Conservation (phyloP, 2,888 invertebrate genomes). For the Halocaridina rubra region DNA sequence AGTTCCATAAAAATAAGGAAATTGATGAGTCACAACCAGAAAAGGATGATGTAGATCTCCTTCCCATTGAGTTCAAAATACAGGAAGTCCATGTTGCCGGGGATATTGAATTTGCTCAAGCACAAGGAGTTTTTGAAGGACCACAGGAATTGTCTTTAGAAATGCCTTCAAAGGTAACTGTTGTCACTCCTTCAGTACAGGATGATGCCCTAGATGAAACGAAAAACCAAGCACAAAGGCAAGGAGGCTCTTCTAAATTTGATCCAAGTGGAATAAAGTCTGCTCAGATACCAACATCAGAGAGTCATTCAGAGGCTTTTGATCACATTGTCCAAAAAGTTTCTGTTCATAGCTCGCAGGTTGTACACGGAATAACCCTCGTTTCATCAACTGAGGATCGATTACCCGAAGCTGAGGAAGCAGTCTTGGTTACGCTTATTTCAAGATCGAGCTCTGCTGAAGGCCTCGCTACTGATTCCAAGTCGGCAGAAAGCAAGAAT, state of each 20-base stretch:
- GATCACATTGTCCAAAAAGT: not conserved
- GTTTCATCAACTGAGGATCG: conserved; percentile 20
- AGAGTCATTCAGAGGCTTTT: not conserved
- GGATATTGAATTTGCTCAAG: conserved; percentile 38
- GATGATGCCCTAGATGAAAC: not conserved
- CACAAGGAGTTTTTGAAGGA: not conserved
- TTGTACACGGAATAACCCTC: conserved; percentile 32
- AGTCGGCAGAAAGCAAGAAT: not conserved
- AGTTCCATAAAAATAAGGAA: no score
- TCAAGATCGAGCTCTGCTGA: conserved; percentile 37
- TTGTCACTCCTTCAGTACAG: not conserved
- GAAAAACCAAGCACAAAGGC: not conserved
- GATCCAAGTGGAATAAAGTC: not conserved
- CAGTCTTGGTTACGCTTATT: conserved; percentile 38
- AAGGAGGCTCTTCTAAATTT: not conserved
- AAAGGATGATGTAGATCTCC: not conserved
- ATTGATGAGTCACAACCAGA: not conserved
- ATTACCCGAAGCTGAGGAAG: conserved; percentile 23
- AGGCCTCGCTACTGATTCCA: not conserved
- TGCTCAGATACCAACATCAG: not conserved
- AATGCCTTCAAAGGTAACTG: not conserved
- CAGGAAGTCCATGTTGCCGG: conserved; percentile 47
- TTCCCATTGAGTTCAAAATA: conserved; percentile 37
- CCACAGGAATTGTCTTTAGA: not conserved
- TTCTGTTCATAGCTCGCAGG: conserved; percentile 32